These are phyloP conservation scores for Drosophila elegans DNA, from an alignment of 1,140 invertebrate species.

Conservation along the genomic window DNA sequence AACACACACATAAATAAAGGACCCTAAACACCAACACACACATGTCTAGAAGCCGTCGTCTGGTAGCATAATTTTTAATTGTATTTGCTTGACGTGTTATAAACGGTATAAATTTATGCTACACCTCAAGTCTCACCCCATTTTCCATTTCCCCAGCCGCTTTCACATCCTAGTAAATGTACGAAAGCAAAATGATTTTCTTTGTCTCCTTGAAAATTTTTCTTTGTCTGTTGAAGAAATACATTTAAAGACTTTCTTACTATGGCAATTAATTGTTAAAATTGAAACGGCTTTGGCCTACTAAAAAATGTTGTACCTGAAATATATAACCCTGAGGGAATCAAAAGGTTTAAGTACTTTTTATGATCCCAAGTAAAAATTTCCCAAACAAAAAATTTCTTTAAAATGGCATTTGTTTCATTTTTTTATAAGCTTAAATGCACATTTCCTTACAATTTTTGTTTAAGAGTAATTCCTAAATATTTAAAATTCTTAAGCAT, in stretches of 20 bases:
- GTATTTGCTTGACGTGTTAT: constrained; percentile 65
- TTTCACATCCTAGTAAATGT: constrained; percentile 5
- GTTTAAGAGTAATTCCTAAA: background rate
- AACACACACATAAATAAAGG: constrained; percentile 18
- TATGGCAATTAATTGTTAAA: too few relatives aligned
- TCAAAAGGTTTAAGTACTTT: too few relatives aligned
- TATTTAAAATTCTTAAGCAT: background rate
- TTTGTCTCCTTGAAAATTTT: constrained; percentile 31
- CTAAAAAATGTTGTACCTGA: too few relatives aligned
- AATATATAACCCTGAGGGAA: too few relatives aligned
- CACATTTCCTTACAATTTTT: too few relatives aligned
- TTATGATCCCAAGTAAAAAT: too few relatives aligned
- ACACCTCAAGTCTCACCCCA: constrained; percentile 28
- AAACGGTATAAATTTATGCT: constrained; percentile 56
- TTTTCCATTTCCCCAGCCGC: constrained; percentile 13
- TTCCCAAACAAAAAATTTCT: background rate
- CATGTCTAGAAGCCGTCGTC: constrained; percentile 33
- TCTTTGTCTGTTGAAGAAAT: background rate
- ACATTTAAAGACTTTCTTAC: background rate
- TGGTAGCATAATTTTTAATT: constrained; percentile 74
- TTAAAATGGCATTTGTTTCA: background rate
- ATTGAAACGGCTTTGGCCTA: too few relatives aligned
- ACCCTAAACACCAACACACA: constrained; percentile 1
- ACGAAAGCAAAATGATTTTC: constrained; percentile 22
- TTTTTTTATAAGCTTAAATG: background rate